Evolutionary conservation across 2,888 invertebrate genomes (phyloP).

Genomic region (Listrodromus nycthemerus): DNA sequence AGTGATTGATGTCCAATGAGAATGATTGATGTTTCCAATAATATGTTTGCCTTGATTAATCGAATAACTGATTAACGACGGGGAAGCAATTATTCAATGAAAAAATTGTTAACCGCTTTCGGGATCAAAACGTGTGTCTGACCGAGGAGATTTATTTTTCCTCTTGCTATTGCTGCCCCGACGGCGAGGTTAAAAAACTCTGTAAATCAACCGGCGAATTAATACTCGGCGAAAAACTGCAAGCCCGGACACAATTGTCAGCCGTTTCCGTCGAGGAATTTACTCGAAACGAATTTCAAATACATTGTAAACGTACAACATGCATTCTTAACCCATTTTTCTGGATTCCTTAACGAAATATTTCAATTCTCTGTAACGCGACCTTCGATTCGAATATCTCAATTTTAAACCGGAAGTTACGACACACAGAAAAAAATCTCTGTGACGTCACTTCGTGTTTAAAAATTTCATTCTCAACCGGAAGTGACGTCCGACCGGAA

Average conservation of each 20-base stretch:
- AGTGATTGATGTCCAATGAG: background rate
- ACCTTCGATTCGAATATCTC: no score
- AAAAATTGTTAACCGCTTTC: background rate
- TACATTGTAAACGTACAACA: no score
- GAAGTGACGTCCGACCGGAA: no score
- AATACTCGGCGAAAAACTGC: background rate
- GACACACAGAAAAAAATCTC: no score
- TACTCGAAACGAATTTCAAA: no score
- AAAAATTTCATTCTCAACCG: no score
- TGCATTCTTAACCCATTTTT: no score
- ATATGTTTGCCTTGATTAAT: slow-evolving; percentile 1
- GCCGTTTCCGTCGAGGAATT: no score
- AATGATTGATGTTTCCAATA: background rate
- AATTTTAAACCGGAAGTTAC: no score
- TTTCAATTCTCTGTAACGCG: no score
- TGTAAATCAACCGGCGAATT: background rate
- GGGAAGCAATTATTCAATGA: background rate
- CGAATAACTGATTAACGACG: background rate
- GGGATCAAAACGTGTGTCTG: background rate
- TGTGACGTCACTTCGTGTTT: no score
- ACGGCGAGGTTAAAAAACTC: background rate
- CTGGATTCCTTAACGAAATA: no score
- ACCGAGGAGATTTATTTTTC: background rate
- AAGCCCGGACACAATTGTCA: background rate
- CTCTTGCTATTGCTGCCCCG: background rate